Evolutionary conservation across 2,113 vertebrate genomes (phyloP), one percentile per base, ranked within the genome.

Genomic region (Leiothrix lutea): DNA sequence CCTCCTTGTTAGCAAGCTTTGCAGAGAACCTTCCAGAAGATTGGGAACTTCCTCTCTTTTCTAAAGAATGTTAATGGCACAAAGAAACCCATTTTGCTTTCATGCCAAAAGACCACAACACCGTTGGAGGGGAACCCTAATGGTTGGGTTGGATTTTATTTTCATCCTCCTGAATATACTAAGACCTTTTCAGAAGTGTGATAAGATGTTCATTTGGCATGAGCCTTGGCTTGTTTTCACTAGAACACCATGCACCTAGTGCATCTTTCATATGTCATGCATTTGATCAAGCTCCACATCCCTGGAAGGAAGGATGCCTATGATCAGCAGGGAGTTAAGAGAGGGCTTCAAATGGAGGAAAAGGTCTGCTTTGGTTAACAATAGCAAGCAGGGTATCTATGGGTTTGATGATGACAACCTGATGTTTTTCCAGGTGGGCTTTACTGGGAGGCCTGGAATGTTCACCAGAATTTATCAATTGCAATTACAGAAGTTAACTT

Each of bases 401-500:
- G 56, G 29, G 18, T 42, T 61, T 78, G 58, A 86, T 42, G 35
- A 33, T 45, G 26, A n/a, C 33, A 95, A 78, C 18, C 21, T 73
- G 80, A 61, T 74, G 25, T 89, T 94, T 94, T 91, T 67, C 36
- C 60, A 89, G 54, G 56, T 70, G 47, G 60, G 7, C 35, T 82
- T 75, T 54, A 50, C 33, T 54, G 47, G 80, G 56, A 82, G 8
- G 12, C 42, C 53, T 85, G 70, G 35, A 88, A 25, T 22, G 22
- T 20, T 73, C 73, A 62, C 72, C 44, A 91, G 77, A 89, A 80
- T 84, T 54, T 81, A 61, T 88, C 72, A 58, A 50, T 80, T 86
- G 60, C 51, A 70, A 20, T 45, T 91, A 89, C 65, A 94, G 71
- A 75, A 95, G 58, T 86, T 92, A 95, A 51, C 77, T 91, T 84